Evolutionary conservation across 2,888 invertebrate species (phyloP), one percentile per base, ranked within the genome.

Genomic region (Hipparchia semele): DNA sequence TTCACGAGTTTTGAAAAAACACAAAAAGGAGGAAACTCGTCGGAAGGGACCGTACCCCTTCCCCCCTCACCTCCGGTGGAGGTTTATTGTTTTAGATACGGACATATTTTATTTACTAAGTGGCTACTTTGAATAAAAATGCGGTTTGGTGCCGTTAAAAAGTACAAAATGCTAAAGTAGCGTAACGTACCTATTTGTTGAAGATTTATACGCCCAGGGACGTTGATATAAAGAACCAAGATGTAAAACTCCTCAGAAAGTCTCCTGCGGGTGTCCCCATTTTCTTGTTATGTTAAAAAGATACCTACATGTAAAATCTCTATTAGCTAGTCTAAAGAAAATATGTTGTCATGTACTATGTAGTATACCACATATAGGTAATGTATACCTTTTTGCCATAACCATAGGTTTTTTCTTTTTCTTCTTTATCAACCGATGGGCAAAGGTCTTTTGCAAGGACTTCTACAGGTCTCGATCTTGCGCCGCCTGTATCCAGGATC

Each of bases 101-200:
- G 86, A 92, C 91, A 93, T 92, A 93, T 94, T 94, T 94, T 92
- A 90, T 91, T 89, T 89, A 88, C 89, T 92, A 93, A 93, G 92
- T 92, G 92, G 90, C 88, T 92, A 85, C 86, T 92, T 94, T 93
- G 87, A 94, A 94, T 94, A 94, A 94, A 93, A 94, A 92, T 86
- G 90, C 90, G 88, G 89, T 90, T 91, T 84, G 84, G 87, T 81
- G 77, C 83, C 87, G 90, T 91, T 92, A 91, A 90, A 91, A 91
- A 89, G 89, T 89, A 90, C 85, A 87, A 86, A 90, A 87, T 80
- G 85, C 78, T 78, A 76, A 78, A 80, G 79, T 79, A 77, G 77
- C 80, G 80, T 75, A 51, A 64, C 64, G 33, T 53, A 65, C 65
- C 65, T 65, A 75, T 79, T 80, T 78, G 71, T 13, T 69, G 66